Base-by-base conservation (phyloP, 2,113 vertebrate genomes). In the Dasyprocta punctata region DNA sequence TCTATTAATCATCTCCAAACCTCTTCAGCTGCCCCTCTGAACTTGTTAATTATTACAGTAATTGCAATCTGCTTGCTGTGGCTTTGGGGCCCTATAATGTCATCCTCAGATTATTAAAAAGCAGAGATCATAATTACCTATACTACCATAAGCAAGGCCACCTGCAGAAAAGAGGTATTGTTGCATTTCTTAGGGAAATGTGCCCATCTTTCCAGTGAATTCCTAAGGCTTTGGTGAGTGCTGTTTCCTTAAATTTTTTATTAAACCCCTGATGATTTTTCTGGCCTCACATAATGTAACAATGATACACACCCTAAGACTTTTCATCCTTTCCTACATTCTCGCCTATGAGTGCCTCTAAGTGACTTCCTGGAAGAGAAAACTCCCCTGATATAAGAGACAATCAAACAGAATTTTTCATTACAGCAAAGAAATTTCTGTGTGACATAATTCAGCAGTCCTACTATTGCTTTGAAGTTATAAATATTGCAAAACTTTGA, bases 401-500 rank as follows among this genome's bases (percentile, higher is more conserved):
- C 13, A 38, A 91, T 54, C 58, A 95, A 49, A 94, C 20, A 49
- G 36, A 60, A 26, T 22, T 86, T 71, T 94, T 86, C 47, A 80
- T 73, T 91, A 86, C 49, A 47, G 65, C 93, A 87, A 90, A 13
- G 1, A 4, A 71, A 77, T 73, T 69, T 92, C 41, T 67, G 47
- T 80, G 3, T 73, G 33, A 24, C 3, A 16, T 54, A 83, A 93
- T 38, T 83, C 73, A 92, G n/a, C 3, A 77, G 6, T 38, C 58
- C 41, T n/a, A 17, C 24, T 78, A 19, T 63, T 67, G 10, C 49
- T 82, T 86, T 96, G 24, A 84, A 94, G 77, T 94, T 89, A 80
- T 30, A 86, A 86, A 93, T 86, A 92, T 47, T 89, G 24, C 38
- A 86, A 96, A 96, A 87, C 26, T 69, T 82, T 1, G 36, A 71